Evolutionary conservation across 2,113 vertebrate species (phyloP).

Genomic region (Pteronura brasiliensis): DNA sequence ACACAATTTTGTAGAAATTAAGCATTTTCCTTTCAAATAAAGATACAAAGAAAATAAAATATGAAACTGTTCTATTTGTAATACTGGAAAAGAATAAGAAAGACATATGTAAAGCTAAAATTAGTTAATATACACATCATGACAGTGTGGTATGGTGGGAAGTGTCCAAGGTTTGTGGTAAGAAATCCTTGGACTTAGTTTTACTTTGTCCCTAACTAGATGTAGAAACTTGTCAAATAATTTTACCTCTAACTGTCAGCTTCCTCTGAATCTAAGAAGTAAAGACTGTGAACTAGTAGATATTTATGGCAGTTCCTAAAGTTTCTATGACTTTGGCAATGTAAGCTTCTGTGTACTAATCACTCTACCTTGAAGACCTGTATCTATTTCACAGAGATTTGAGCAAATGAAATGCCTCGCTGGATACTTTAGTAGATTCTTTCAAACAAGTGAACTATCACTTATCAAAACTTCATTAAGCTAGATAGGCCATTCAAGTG

Average conservation of each 20-base stretch:
- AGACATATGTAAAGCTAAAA: neutral
- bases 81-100: neutral
- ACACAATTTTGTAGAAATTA: neutral
- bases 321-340: neutral
- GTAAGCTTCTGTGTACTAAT: neutral
- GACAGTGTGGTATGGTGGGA: neutral
- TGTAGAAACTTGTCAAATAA: neutral
- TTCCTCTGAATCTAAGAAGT: neutral
- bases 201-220: neutral
- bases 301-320: neutral
- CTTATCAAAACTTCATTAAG: neutral
- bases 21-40: neutral
- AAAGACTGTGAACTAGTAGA: neutral
- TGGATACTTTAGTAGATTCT: neutral
- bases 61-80: neutral
- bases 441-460: neutral
- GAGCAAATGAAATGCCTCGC: neutral
- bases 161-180: neutral
- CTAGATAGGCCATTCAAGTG: neutral
- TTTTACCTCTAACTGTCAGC: neutral
- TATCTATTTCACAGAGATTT: neutral
- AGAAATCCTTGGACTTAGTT: neutral
- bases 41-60: neutral
- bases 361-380: neutral
- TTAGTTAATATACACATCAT: neutral